phyloP scores from a whole-genome alignment of 2,797 vertebrate genomes.

The Premnoplex brunnescens region DNA sequence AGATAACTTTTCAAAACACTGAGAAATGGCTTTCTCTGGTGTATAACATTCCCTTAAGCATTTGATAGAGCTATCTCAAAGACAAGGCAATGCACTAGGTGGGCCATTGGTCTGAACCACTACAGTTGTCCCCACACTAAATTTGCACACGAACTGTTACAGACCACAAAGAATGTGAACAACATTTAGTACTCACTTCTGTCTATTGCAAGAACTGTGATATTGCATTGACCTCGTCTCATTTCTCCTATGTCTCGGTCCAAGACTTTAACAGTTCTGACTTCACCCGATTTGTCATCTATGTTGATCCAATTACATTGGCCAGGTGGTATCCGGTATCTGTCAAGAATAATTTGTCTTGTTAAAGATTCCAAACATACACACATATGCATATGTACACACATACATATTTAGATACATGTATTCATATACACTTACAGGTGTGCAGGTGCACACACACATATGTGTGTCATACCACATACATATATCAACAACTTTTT shows the following conservation, averaged over 20 bases:
- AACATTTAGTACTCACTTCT: slow-evolving; percentile 71
- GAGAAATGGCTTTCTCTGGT: background rate
- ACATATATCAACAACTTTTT: background rate
- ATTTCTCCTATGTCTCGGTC: slow-evolving; percentile 84
- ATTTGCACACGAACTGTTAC: background rate
- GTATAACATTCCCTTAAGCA: background rate
- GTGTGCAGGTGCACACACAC: rapidly evolving
- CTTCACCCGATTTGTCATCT: slow-evolving; percentile 76
- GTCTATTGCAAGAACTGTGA: slow-evolving; percentile 75
- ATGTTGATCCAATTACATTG: slow-evolving; percentile 82
- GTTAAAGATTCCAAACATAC: background rate
- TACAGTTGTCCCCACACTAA: background rate
- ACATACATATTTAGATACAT: background rate
- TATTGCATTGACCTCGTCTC: slow-evolving; percentile 73
- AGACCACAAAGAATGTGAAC: background rate
- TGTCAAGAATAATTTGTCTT: background rate
- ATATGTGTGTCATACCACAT: background rate
- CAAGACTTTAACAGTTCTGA: slow-evolving; percentile 82
- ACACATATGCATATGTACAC: rapidly evolving
- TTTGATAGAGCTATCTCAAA: background rate
- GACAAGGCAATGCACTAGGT: background rate
- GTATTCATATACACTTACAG: rapidly evolving
- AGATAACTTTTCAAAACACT: background rate
- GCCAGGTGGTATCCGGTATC: slow-evolving; percentile 62
- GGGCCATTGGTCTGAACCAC: background rate